These are phyloP conservation scores for Coreoperca whiteheadi DNA, from an alignment of 2,113 vertebrate genomes.

Conservation along the genomic window DNA sequence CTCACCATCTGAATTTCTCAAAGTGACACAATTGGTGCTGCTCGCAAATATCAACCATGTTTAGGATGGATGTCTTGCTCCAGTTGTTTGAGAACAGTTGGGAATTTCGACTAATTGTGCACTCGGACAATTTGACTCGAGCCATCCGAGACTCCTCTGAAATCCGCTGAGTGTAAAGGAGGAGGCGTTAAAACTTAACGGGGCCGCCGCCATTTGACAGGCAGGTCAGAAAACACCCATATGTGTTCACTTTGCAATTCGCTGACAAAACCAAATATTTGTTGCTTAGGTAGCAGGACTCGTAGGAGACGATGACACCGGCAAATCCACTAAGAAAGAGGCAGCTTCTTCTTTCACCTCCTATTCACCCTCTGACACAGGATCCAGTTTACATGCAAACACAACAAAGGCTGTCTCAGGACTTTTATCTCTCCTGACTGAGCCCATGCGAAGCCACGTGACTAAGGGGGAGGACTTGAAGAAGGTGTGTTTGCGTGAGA, in stretches of 20 bases:
- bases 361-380: constrained; percentile 23
- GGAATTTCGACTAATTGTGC: no score
- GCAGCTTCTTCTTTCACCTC: constrained; percentile 22
- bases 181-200: background rate
- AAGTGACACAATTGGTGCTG: no score
- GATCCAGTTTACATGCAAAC: constrained; percentile 29
- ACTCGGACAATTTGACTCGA: background rate
- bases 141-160: background rate
- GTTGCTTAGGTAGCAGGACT: background rate
- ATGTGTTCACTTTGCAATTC: background rate
- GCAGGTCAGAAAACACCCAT: background rate
- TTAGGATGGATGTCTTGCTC: no score
- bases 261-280: background rate
- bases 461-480: constrained; percentile 1
- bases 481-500: constrained; percentile 1
- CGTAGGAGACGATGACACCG: background rate
- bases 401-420: constrained; percentile 39
- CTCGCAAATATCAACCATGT: no score
- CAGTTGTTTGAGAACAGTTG: no score
- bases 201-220: background rate
- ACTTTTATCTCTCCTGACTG: constrained; percentile 44
- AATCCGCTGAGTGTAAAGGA: background rate
- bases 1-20: no score
- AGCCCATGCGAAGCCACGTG: background rate
- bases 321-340: constrained; percentile 4